phyloP scores from a whole-genome alignment of 2,113 vertebrate species.

The Herpetotheres cachinnans region DNA sequence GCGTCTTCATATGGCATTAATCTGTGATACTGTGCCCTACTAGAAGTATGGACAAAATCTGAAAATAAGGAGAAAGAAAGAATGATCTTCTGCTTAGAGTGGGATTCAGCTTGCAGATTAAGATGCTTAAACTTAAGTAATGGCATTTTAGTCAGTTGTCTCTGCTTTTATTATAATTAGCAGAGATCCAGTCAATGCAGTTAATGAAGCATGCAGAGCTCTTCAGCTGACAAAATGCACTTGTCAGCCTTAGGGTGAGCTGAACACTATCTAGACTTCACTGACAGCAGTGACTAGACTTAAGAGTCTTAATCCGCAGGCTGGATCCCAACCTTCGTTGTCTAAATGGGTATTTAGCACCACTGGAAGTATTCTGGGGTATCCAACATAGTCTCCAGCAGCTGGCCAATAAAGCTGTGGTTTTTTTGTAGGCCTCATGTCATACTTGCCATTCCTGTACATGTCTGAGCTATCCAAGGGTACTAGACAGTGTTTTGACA shows the following conservation, averaged over 20 bases:
- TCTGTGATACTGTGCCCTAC: not conserved
- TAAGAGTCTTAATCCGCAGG: not conserved
- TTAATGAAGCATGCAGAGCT: not conserved
- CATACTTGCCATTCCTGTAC: not conserved
- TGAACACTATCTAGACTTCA: not conserved
- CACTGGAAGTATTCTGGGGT: not conserved
- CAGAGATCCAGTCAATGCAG: not conserved
- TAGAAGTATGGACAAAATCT: not conserved
- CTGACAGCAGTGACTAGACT: not conserved
- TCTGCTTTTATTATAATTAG: constrained; percentile 13
- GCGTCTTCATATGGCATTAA: not conserved
- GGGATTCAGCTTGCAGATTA: not conserved
- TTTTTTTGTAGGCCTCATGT: not conserved
- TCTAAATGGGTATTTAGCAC: not conserved
- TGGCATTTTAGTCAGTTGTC: not conserved
- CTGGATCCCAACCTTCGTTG: not conserved
- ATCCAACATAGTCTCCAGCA: not conserved
- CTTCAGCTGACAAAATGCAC: not conserved
- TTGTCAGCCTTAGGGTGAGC: not conserved
- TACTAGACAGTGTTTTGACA: not conserved
- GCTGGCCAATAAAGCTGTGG: not conserved
- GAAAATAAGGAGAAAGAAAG: not conserved
- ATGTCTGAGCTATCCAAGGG: not conserved
- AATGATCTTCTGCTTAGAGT: not conserved
- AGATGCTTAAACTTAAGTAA: not conserved